Evolutionary conservation across 2,888 invertebrate species (phyloP).

Genomic region (Troides oblongomaculatus): DNA sequence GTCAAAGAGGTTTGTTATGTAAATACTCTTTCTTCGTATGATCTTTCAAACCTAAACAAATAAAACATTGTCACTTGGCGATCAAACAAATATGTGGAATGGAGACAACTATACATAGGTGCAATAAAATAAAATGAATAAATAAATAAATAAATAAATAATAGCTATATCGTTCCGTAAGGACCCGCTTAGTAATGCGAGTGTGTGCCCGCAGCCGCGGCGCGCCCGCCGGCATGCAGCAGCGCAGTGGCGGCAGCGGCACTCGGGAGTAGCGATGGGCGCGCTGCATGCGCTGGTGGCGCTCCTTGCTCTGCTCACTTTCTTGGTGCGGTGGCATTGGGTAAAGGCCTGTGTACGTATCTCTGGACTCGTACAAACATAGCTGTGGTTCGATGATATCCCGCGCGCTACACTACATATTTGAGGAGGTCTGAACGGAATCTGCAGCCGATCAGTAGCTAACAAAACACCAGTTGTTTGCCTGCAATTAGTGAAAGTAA

Average conservation of each 20-base stretch:
- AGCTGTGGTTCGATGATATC: too few relatives aligned
- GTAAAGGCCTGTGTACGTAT: slow-evolving; percentile 35
- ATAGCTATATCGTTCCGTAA: not conserved
- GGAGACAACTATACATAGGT: not conserved
- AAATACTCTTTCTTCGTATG: not conserved
- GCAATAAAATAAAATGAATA: too few relatives aligned
- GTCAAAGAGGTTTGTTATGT: not conserved
- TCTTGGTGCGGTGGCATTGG: slow-evolving; percentile 41
- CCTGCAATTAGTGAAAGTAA: too few relatives aligned
- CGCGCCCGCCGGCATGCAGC: too few relatives aligned
- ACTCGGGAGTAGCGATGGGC: slow-evolving; percentile 31
- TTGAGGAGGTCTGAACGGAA: too few relatives aligned
- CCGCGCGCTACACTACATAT: too few relatives aligned
- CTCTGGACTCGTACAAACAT: too few relatives aligned
- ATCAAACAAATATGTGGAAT: not conserved
- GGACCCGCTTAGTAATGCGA: not conserved
- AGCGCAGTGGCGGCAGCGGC: not conserved
- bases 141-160: too few relatives aligned
- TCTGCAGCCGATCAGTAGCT: too few relatives aligned
- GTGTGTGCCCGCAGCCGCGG: not conserved
- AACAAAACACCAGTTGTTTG: too few relatives aligned
- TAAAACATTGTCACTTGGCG: not conserved
- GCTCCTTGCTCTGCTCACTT: slow-evolving; percentile 44
- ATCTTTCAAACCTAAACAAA: not conserved
- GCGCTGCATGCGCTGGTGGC: slow-evolving; percentile 47